Percentiles rank a stretch among this genome's conserved stretches.
Evolutionary conservation across 2,888 invertebrate species (phyloP).

Genomic region (Adineta ricciae): DNA sequence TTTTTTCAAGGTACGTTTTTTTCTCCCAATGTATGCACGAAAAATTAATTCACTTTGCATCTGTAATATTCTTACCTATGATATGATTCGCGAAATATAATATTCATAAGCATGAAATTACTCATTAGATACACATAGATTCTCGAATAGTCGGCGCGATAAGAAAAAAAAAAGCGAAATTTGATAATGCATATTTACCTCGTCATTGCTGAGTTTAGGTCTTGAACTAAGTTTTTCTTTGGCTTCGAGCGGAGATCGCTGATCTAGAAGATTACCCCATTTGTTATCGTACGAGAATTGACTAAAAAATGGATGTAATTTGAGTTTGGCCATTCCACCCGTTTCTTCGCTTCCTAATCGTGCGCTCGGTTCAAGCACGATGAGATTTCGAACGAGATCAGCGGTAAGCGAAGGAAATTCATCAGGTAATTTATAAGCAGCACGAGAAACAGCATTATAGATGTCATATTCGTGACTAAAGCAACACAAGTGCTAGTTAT

Average conservation of each 20-base stretch:
- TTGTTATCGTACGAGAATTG: constrained; percentile 44
- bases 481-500: neutral
- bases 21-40: no score
- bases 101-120: neutral
- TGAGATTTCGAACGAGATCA: constrained; percentile 14
- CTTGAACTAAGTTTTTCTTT: neutral
- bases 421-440: constrained; percentile 81
- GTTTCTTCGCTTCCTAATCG: constrained; percentile 65
- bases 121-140: neutral
- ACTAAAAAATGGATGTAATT: constrained; percentile 73
- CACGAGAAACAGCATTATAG: constrained; percentile 81
- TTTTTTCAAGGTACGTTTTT: no score
- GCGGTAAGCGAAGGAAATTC: constrained; percentile 57
- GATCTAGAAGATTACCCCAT: neutral
- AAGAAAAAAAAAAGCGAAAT: neutral
- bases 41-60: neutral
- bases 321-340: constrained; percentile 54
- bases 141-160: neutral
- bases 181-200: neutral
- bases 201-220: neutral
- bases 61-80: neutral
- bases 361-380: constrained; percentile 61
- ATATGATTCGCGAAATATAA: neutral
- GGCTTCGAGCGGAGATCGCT: neutral
- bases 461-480: constrained; percentile 79